A percentile compares a stretch with the other conserved stretches of the same genome.
These are phyloP conservation scores for Drosophila pseudotalamancana DNA, from an alignment of 2,888 invertebrate species.

Conservation along the genomic window DNA sequence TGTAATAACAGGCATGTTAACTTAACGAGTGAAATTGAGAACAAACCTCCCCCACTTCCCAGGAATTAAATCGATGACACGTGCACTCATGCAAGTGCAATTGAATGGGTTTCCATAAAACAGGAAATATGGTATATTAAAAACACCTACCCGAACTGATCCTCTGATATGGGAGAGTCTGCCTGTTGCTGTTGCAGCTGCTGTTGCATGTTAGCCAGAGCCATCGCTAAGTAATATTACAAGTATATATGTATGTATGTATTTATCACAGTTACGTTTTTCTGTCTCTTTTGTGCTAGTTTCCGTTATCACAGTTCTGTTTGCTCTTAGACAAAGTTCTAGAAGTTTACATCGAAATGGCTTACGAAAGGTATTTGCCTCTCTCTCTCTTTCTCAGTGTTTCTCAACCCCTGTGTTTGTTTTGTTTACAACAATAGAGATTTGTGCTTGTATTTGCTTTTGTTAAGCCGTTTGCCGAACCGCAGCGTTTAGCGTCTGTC, in stretches of 20 bases:
- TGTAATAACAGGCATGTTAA: conserved; percentile 1
- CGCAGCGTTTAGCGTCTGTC: conserved; percentile 67
- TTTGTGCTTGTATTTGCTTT: conserved; percentile 34
- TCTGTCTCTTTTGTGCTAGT: conserved; percentile 23
- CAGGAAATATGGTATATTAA: conserved; percentile 4
- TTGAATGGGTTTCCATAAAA: conserved; percentile 5
- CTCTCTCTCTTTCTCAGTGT: conserved; percentile 10
- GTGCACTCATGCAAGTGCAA: conserved; percentile 34
- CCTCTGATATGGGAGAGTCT: conserved; percentile 18
- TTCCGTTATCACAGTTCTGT: conserved; percentile 68
- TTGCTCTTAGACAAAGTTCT: conserved; percentile 48
- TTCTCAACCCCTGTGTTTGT: conserved; percentile 15
- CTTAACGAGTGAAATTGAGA: conserved; percentile 30
- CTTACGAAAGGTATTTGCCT: conserved; percentile 35
- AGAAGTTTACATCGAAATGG: conserved; percentile 66
- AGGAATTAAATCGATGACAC: conserved; percentile 47
- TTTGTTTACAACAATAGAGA: conserved; percentile 36
- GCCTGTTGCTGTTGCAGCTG: conserved; percentile 4
- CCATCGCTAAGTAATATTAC: conserved; percentile 23
- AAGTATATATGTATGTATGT: conserved; percentile 8
- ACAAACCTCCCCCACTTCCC: background rate
- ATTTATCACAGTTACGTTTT: conserved; percentile 53
- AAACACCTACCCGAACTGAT: conserved; percentile 42
- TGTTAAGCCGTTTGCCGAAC: conserved; percentile 36
- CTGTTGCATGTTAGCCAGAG: conserved; percentile 28